Conservation (phyloP, 2,888 invertebrate species). For the Ptychoptera contaminata region DNA sequence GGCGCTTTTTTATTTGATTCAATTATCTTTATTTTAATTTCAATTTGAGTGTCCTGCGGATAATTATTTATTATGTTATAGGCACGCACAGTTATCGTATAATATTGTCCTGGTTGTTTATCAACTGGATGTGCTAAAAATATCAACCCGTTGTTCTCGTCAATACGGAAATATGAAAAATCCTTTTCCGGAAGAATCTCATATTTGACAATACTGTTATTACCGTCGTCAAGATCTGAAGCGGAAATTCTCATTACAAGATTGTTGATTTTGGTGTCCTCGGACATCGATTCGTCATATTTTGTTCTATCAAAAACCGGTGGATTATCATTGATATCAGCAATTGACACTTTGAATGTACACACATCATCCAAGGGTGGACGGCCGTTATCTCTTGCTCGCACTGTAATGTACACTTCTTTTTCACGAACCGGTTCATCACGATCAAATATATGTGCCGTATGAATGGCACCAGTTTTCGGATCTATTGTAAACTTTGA, state of each 20-base stretch:
- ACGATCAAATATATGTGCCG: slow-evolving; percentile 67
- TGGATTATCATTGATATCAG: slow-evolving; percentile 84
- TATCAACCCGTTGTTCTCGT: slow-evolving; percentile 70
- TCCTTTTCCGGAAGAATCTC: slow-evolving; percentile 31
- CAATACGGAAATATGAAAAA: slow-evolving; percentile 61
- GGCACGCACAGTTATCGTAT: slow-evolving; percentile 27
- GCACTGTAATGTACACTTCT: slow-evolving; percentile 70
- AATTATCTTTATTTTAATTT: slow-evolving; percentile 69
- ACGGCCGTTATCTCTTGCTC: slow-evolving; percentile 84
- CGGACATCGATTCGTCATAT: slow-evolving; percentile 60
- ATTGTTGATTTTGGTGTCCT: slow-evolving; percentile 44
- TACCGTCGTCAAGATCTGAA: slow-evolving; percentile 81
- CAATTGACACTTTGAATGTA: slow-evolving; percentile 78
- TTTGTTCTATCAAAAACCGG: slow-evolving; percentile 36
- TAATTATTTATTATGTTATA: slow-evolving; percentile 26
- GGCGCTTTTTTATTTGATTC: slow-evolving; percentile 79
- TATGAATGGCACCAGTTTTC: slow-evolving; percentile 57
- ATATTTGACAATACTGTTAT: slow-evolving; percentile 75
- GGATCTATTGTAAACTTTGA: slow-evolving; percentile 67
- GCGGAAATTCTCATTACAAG: slow-evolving; percentile 84
- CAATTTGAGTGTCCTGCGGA: slow-evolving; percentile 48
- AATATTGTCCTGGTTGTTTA: slow-evolving; percentile 25
- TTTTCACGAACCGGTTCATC: slow-evolving; percentile 77
- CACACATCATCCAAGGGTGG: slow-evolving; percentile 85
- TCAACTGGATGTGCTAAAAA: slow-evolving; percentile 36